These are phyloP conservation scores for Climacteris rufus DNA, from an alignment of 2,113 vertebrate species.

Conservation along the genomic window DNA sequence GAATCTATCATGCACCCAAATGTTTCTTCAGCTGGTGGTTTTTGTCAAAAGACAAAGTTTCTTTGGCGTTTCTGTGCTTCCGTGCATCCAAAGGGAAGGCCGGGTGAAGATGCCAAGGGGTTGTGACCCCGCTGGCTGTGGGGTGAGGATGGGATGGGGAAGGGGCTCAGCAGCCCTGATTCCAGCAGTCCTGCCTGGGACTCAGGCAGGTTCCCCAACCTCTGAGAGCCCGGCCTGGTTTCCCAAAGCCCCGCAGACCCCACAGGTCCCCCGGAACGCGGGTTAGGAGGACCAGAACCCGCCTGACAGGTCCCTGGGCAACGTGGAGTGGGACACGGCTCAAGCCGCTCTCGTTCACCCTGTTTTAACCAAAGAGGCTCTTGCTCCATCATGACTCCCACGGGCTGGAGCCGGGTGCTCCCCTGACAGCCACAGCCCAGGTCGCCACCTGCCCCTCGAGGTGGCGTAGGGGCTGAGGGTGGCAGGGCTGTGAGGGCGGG, in stretches of 20 bases:
- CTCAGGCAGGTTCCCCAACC: neutral
- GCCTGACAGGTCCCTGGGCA: neutral
- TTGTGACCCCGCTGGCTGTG: neutral
- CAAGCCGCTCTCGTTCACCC: rapidly evolving
- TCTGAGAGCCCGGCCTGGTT: neutral
- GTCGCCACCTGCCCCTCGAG: no score
- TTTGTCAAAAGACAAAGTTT: neutral
- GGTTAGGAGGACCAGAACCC: neutral
- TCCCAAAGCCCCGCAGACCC: neutral
- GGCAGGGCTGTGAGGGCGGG: neutral
- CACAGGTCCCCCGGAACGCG: neutral
- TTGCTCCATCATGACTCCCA: neutral
- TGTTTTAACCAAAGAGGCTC: neutral
- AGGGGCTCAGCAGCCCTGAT: neutral
- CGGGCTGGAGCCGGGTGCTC: no score
- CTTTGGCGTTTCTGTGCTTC: neutral
- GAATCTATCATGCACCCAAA: no score
- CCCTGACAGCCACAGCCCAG: neutral
- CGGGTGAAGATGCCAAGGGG: neutral
- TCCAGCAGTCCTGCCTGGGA: neutral
- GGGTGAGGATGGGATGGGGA: neutral
- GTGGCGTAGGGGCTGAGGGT: rapidly evolving
- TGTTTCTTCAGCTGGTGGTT: neutral
- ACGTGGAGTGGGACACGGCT: rapidly evolving
- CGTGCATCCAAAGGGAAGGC: neutral